Percentiles rank a stretch among this genome's conserved stretches.
Conservation (phyloP, 2,113 vertebrate genomes). For the Misgurnus mizolepis region DNA sequence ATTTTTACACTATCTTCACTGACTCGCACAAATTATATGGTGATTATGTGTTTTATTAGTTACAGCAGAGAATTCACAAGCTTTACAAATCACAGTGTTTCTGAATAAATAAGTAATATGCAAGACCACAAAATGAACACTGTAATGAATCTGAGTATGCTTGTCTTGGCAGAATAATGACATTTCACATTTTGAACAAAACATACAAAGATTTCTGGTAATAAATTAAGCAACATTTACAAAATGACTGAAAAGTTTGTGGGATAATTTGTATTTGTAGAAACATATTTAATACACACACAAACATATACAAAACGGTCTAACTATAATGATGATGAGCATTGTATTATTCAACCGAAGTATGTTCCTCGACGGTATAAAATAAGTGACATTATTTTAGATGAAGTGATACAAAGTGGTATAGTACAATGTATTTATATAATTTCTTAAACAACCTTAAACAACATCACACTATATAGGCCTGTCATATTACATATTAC, state of each 20-base stretch:
- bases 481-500: not conserved
- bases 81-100: slow-evolving; percentile 10
- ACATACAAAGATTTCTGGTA: slow-evolving; percentile 1
- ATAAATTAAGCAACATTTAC: not conserved
- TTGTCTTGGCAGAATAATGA: not conserved
- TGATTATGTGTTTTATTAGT: not conserved
- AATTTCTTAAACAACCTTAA: not conserved
- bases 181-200: not conserved
- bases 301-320: not conserved
- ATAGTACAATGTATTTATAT: slow-evolving; percentile 9
- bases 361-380: not conserved
- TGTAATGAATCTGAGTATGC: not conserved
- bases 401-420: not conserved
- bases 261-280: not conserved
- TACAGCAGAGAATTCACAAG: slow-evolving; percentile 33
- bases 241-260: not conserved
- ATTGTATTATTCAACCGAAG: too few relatives aligned
- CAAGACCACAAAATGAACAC: not conserved
- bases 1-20: not conserved
- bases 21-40: not conserved
- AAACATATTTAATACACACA: not conserved
- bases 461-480: not conserved
- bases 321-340: too few relatives aligned
- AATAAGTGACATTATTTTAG: not conserved
- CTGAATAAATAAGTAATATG: slow-evolving; percentile 29